Conservation (phyloP, 2,113 vertebrate species). For the Aleadryas rufinucha region DNA sequence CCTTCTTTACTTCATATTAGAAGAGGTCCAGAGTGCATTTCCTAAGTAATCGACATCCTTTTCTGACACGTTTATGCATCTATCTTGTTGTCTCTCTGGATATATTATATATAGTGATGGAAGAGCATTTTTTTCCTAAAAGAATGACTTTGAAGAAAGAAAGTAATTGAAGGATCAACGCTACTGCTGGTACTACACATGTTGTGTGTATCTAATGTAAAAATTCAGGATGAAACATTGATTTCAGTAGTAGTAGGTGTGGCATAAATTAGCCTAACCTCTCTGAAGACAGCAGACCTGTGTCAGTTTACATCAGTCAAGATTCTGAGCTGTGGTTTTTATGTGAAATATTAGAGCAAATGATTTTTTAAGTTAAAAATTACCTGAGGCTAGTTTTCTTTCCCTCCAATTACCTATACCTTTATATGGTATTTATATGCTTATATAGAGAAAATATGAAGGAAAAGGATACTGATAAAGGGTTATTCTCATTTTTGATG, state of each 20-base stretch:
- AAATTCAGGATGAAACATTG: not conserved
- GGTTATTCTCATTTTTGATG: not conserved
- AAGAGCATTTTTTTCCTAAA: not conserved
- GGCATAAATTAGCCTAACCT: not conserved
- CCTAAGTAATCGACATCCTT: not conserved
- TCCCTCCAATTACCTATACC: not conserved
- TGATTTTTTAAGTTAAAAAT: not conserved
- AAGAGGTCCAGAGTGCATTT: not conserved
- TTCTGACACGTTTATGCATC: not conserved
- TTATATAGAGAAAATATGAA: not conserved
- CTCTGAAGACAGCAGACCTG: not conserved
- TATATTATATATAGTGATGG: not conserved
- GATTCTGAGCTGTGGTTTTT: not conserved
- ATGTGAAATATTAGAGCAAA: constrained; percentile 1
- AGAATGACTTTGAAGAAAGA: not conserved
- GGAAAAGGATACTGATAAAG: not conserved
- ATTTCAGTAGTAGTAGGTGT: constrained; percentile 5
- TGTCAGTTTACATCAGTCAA: not conserved
- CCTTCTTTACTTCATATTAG: constrained; percentile 17
- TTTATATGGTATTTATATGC: not conserved
- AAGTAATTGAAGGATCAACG: not conserved
- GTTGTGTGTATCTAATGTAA: not conserved
- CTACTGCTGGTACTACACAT: not conserved
- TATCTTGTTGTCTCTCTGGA: not conserved
- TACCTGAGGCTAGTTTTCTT: not conserved